A percentile compares a stretch with the other conserved stretches of the same genome.
Evolutionary conservation across 2,113 vertebrate genomes (phyloP).

Genomic region (Ariopsis seemanni): DNA sequence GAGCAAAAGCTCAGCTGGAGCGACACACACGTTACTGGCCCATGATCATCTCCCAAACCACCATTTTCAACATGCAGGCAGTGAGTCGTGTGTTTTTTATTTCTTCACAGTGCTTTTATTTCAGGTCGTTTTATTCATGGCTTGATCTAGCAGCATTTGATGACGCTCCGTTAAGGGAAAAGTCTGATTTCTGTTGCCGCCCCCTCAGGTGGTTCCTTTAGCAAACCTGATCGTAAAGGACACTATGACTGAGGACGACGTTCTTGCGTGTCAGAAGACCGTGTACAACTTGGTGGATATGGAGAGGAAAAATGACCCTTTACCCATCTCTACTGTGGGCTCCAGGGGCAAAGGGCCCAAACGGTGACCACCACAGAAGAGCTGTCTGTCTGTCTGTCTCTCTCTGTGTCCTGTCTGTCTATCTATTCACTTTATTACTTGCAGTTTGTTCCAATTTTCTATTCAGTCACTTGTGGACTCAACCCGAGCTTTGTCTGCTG

Average conservation of each 20-base stretch:
- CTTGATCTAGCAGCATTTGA: neutral
- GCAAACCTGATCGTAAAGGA: slow-evolving; percentile 97
- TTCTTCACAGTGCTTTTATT: neutral
- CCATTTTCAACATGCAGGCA: slow-evolving; percentile 99
- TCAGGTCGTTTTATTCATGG: too few species aligned
- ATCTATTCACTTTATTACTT: neutral
- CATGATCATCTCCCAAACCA: slow-evolving; percentile 99
- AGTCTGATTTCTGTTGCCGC: neutral
- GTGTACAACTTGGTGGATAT: slow-evolving; percentile 98
- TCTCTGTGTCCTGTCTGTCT: too few species aligned
- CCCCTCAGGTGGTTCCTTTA: slow-evolving; percentile 88
- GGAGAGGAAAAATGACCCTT: slow-evolving; percentile 96
- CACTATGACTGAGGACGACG: slow-evolving; percentile 89
- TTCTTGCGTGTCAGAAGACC: slow-evolving; percentile 96
- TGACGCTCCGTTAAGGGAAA: neutral
- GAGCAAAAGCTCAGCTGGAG: slow-evolving; percentile 93
- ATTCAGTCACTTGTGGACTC: neutral
- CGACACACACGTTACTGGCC: slow-evolving; percentile 98
- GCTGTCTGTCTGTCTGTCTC: too few species aligned
- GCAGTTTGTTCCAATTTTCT: neutral
- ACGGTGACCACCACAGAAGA: slow-evolving; percentile 71
- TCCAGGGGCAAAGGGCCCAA: slow-evolving; percentile 98
- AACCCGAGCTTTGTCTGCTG: neutral
- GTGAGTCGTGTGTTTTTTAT: slow-evolving; percentile 68
- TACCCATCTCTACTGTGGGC: slow-evolving; percentile 97